phyloP scores from a whole-genome alignment of 2,797 vertebrate genomes.

The Spinibarbus caldwelli region DNA sequence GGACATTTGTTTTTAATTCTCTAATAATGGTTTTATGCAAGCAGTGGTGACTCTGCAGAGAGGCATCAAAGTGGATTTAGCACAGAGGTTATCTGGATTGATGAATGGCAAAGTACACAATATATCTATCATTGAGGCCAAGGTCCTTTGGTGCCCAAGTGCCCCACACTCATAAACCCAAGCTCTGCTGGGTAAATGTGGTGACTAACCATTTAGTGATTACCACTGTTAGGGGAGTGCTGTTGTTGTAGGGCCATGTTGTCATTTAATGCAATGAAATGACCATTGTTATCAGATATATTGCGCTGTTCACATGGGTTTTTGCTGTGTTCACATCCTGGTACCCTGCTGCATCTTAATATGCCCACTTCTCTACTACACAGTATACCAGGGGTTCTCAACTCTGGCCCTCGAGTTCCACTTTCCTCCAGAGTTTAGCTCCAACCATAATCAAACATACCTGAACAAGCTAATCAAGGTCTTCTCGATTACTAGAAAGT shows the following conservation, averaged over 20 bases:
- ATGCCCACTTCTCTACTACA: neutral
- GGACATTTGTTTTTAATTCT: neutral
- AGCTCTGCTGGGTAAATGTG: neutral
- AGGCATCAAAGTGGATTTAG: neutral
- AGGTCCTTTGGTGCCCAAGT: neutral
- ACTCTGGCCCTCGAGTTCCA: too few relatives aligned
- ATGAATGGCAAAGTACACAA: neutral
- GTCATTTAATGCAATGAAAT: neutral
- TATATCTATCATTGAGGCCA: neutral
- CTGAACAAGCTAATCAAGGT: too few relatives aligned
- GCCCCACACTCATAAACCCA: neutral
- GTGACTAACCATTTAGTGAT: neutral
- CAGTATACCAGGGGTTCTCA: neutral
- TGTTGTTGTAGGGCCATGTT: neutral
- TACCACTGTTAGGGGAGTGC: neutral
- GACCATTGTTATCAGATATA: neutral
- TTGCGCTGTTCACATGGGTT: neutral
- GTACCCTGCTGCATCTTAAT: neutral
- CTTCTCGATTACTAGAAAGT: too few relatives aligned
- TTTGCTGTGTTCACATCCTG: neutral
- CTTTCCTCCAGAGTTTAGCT: too few relatives aligned
- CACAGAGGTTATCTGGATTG: neutral
- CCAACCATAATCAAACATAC: too few relatives aligned
- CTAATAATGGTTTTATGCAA: neutral
- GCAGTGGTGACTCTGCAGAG: neutral